Base-by-base conservation (phyloP, 1,140 invertebrate species). In the Fopius arisanus region DNA sequence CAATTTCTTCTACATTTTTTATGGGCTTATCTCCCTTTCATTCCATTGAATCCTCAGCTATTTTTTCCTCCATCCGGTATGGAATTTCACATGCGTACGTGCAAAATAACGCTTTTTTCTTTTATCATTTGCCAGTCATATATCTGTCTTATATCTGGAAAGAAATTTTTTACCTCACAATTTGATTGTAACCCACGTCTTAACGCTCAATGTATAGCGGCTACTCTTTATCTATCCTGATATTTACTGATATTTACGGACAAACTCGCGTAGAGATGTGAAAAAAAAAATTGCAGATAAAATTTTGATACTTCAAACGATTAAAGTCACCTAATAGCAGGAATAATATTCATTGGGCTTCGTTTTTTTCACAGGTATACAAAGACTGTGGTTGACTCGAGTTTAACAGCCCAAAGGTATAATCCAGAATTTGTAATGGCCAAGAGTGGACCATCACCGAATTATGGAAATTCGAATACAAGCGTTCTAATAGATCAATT, bases 361-460 rank as follows among this genome's bases (percentile, higher is more conserved):
- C 73, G 54, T 23, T 67, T 79, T 70, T 23, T 59, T 86, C 86
- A 5, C 83, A 93, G 92, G 78, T 93, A 93, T 77, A 89, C 89
- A 7, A 91, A 92, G 82, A 90, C 90, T 1, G 89, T 92, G 2
- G 91, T 91, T 3, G 90, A 91, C 67, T 88, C 90, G 28, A 90
- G 90, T 66, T 77, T 90, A 33, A 89, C 86, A 48, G 90, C 90
- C 14, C 92, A 93, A 76, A 90, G 90, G 81, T 92, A 93, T 84
- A 93, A 93, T 82, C 91, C 92, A 2, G 92, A 93, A 84, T 89
- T 92, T 76, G 88, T 89, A 71, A 82, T 89, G 67, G 85, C 83
- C 14, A 78, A 87, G 43, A 80, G 76, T 54, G 63, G 69, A 62
- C 73, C 74, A 73, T 79, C 74, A 68, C 77, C 84, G 68, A 84